Evolutionary conservation across 1,140 invertebrate species (phyloP).

Genomic region (Alviniconcha marisindica): DNA sequence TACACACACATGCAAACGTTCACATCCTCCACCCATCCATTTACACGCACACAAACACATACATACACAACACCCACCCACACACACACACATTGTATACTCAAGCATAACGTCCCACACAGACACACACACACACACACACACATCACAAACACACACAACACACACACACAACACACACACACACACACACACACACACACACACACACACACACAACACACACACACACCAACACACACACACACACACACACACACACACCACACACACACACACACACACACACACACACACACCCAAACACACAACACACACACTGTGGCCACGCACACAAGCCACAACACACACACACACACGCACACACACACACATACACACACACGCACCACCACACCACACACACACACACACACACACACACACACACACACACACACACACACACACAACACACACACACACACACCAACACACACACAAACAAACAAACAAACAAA

Average conservation of each 20-base stretch:
- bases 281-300: not conserved
- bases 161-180: no score
- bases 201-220: not conserved
- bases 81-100: no score
- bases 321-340: no score
- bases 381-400: no score
- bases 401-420: not conserved
- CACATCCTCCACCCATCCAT: no score
- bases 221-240: no score
- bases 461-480: not conserved
- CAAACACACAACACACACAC: not conserved
- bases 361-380: not conserved
- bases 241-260: no score
- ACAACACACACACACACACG: not conserved
- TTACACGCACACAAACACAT: no score
- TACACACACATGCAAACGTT: no score
- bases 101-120: no score
- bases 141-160: no score
- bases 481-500: not conserved
- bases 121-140: constrained; percentile 7
- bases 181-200: not conserved
- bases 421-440: not conserved
- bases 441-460: not conserved
- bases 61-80: no score
- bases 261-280: not conserved